Evolutionary conservation across 2,113 vertebrate species (phyloP), one percentile per base, ranked within the genome.

Genomic region (Calyptomena viridis): DNA sequence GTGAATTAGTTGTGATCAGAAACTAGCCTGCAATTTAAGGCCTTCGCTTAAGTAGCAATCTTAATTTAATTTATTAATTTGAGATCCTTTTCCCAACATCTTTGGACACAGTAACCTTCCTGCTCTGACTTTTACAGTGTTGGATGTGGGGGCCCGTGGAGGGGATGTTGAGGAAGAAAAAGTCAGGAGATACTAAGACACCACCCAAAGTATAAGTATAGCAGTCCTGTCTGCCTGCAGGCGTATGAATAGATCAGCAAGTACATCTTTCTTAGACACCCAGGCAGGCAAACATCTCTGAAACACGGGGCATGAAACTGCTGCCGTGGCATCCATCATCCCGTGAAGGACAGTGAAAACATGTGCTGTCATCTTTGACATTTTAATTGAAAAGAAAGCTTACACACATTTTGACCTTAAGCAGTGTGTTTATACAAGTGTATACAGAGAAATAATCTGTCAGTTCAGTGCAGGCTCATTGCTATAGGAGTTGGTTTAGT

Each of bases 301-400:
- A 46, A 58, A 60, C 82, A 84, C 28, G 8, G 47, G 87, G 90
- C 95, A 94, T 79, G 94, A 97, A 97, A 96, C 92, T 85, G 93
- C 97, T 96, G 97, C 96, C 13, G 20, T 30, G 35, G 93, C 97
- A 97, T 98, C 96, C 96, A 96, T 97, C 97, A 96, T 96, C 93
- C 89, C 90, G 67, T 74, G 93, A 88, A 96, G 96, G 97, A 98
- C 94, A 97, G 95, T 96, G 95, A 98, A 98, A 98, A 97, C 95
- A 97, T 95, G 97, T 96, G 96, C 97, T 98, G 97, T 98, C 97
- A 98, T 97, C 94, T 95, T 94, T 98, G 97, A 98, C 98, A 97
- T 98, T 98, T 98, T 98, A 98, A 98, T 98, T 98, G 98, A 98
- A 98, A 98, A 98, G 97, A 98, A 98, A 98, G 96, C 97, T 98